Evolutionary conservation across 2,888 invertebrate genomes (phyloP).

Genomic region (Idaea straminata): DNA sequence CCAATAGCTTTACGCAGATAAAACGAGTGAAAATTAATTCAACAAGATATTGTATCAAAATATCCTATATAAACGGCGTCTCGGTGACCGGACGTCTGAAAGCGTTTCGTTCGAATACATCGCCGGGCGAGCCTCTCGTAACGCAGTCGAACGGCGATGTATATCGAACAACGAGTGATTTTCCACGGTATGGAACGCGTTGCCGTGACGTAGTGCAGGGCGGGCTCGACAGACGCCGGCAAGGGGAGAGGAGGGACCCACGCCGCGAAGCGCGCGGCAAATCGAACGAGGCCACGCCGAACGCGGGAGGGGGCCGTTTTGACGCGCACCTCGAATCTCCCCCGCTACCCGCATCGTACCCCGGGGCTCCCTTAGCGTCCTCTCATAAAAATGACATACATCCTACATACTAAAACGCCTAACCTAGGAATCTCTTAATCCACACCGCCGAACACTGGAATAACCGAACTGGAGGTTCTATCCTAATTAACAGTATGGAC

Average conservation of each 20-base stretch:
- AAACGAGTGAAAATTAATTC: slow-evolving; percentile 54
- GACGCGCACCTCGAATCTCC: slow-evolving; percentile 42
- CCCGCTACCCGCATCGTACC: slow-evolving; percentile 42
- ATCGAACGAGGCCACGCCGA: slow-evolving; percentile 77
- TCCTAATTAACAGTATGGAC: slow-evolving; percentile 74
- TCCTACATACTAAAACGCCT: slow-evolving; percentile 73
- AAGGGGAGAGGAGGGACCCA: slow-evolving; percentile 48
- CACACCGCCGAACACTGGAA: slow-evolving; percentile 71
- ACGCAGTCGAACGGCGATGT: slow-evolving; percentile 50
- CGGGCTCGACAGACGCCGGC: slow-evolving; percentile 44
- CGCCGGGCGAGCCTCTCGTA: slow-evolving; percentile 34
- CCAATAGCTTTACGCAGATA: slow-evolving; percentile 45
- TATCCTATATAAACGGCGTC: slow-evolving; percentile 44
- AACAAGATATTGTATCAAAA: slow-evolving; percentile 60
- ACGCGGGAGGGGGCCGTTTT: slow-evolving; percentile 39
- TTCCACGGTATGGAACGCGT: slow-evolving; percentile 65
- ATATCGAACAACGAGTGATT: slow-evolving; percentile 54
- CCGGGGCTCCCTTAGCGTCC: slow-evolving; percentile 54
- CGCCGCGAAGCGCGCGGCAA: slow-evolving; percentile 62
- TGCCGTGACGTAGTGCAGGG: slow-evolving; percentile 59
- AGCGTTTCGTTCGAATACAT: slow-evolving; percentile 41
- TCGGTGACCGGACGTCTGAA: slow-evolving; percentile 35
- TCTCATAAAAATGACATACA: slow-evolving; percentile 69
- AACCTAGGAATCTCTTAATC: slow-evolving; percentile 78
- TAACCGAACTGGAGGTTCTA: slow-evolving; percentile 65